phyloP scores from a whole-genome alignment of 2,113 vertebrate genomes.

The Hypanus sabinus region DNA sequence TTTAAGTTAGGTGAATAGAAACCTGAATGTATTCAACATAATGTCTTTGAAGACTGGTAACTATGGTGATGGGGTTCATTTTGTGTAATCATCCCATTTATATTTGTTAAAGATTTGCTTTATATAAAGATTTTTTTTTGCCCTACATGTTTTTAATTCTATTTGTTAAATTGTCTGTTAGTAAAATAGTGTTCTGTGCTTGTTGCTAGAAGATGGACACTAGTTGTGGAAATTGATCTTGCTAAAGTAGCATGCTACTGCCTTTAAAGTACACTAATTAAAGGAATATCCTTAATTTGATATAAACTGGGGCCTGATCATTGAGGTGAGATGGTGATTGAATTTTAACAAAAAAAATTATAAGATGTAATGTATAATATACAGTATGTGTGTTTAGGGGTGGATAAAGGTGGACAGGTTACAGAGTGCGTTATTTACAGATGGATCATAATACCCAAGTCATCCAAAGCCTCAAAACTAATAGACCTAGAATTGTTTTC shows the following conservation, averaged over 20 bases:
- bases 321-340: background rate
- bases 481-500: no score
- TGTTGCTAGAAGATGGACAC: background rate
- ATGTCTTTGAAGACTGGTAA: background rate
- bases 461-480: background rate
- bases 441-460: background rate
- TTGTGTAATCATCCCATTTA: background rate
- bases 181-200: background rate
- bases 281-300: background rate
- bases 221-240: background rate
- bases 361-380: background rate
- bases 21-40: background rate
- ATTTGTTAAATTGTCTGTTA: background rate
- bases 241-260: background rate
- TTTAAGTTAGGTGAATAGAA: background rate
- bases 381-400: background rate
- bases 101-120: background rate
- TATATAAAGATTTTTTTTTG: background rate
- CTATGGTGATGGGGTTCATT: background rate
- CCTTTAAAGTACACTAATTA: background rate
- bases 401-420: no score
- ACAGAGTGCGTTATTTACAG: background rate
- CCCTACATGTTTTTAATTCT: background rate
- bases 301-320: background rate
- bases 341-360: background rate